Evolutionary conservation across 35 echinoderm and acorn worm genomes (phyloP), one percentile per base, ranked within the genome.

Genomic region (Apostichopus parvimensis): DNA sequence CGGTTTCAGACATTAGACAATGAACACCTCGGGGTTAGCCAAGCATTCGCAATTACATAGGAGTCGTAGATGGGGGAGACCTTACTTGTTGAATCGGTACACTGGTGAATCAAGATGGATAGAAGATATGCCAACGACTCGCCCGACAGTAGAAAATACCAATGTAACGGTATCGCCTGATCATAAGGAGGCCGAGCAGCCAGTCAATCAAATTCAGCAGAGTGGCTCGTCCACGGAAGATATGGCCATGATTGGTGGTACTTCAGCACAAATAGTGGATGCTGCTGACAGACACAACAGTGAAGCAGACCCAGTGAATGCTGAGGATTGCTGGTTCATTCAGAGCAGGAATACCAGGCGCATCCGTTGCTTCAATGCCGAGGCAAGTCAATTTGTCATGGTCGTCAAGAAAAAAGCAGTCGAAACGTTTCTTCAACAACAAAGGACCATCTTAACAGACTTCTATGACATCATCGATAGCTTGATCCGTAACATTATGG

Each of bases 391-490:
- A 83, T 57, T 45, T 57, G 53, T 55, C 10, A 20, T 57, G 15
- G 15, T 6, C 8, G 2, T 83, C 80, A 15, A 83, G 9, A 57
- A 57, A 57, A 9, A 83, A 18, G 9, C 8, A 24, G 58, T 86
- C 3, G 58, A 34, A 13, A 12, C 18, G 13, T 64, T 86, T 5
- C 13, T 86, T 20, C 54, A 23, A n/a, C 58, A 55, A 57, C 17
- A 10, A 28, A 52, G 11, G 13, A 86, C 55, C 58, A 54, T 86
- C 10, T 54, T 86, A 23, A 20, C 55, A 54, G 82, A 45, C 8
- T 10, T 89, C 4, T 57, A 89, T 25, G 87, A 70, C 23, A 75
- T 89, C 25, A 73, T 89, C 61, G 21, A 89, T 10, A 68, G 53
- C 26, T 21, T 89, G 57, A 70, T 89, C 87, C 24, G 24, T 25